Evolutionary conservation across 2,797 vertebrate genomes (phyloP).

Genomic region (Falco biarmicus): DNA sequence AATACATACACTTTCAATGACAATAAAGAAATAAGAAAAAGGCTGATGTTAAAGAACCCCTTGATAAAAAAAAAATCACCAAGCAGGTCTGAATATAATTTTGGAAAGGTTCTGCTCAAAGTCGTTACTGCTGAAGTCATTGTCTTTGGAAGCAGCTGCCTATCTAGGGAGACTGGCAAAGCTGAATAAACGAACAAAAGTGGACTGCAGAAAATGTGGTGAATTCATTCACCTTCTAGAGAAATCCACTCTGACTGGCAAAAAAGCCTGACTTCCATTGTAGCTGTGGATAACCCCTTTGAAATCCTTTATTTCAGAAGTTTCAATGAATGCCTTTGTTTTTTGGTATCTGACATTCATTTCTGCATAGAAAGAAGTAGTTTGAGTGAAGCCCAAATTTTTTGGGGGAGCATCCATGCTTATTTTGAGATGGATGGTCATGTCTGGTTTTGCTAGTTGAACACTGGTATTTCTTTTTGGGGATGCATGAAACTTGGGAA

Average conservation of each 20-base stretch:
- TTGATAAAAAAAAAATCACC: not conserved
- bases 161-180: not conserved
- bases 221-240: not conserved
- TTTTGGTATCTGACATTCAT: not conserved
- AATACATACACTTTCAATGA: not conserved
- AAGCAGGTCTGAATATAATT: not conserved
- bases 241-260: not conserved
- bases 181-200: not conserved
- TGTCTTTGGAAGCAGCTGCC: not conserved
- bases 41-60: not conserved
- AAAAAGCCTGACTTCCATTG: not conserved
- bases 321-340: not conserved
- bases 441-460: not conserved
- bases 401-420: not conserved
- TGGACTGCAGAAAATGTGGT: not conserved
- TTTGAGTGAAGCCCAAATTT: not conserved
- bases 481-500: not conserved
- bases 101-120: conserved; percentile 18
- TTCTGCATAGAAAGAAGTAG: not conserved
- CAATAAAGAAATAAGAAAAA: not conserved
- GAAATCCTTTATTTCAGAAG: not conserved
- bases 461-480: not conserved
- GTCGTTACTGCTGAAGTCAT: not conserved
- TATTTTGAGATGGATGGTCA: not conserved
- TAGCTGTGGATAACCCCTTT: not conserved